A percentile compares a stretch with the other conserved stretches of the same genome.
These are phyloP conservation scores for Sebastes cheni DNA, from an alignment of 2,797 vertebrate genomes.

Conservation along the genomic window DNA sequence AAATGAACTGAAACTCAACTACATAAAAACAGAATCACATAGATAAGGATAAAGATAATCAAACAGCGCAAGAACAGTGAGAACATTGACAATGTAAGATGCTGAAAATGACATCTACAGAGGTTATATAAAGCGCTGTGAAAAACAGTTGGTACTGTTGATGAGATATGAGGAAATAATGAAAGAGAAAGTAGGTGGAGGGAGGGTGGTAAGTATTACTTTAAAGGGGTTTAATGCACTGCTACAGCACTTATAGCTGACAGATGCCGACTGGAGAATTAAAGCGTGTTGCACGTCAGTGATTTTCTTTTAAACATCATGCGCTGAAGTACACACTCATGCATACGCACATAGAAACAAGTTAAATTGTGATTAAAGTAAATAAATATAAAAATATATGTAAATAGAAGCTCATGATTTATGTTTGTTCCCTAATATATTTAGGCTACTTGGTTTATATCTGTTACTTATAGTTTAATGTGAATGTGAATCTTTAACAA, in stretches of 20 bases:
- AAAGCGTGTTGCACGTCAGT: slow-evolving; percentile 10
- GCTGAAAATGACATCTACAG: background rate
- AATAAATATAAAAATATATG: background rate
- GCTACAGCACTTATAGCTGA: slow-evolving; percentile 41
- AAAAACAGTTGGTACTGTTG: slow-evolving; percentile 3
- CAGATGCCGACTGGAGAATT: slow-evolving; percentile 60
- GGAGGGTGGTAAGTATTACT: slow-evolving; percentile 19
- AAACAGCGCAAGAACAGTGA: slow-evolving; percentile 8
- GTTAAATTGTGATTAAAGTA: background rate
- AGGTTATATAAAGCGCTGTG: slow-evolving; percentile 19
- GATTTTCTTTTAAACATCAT: slow-evolving; percentile 18
- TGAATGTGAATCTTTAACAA: background rate
- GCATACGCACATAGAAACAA: background rate
- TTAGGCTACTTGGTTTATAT: background rate
- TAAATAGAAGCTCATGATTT: background rate
- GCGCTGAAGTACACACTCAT: background rate
- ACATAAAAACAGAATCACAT: background rate
- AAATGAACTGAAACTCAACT: background rate
- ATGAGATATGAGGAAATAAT: slow-evolving; percentile 15
- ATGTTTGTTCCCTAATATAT: background rate
- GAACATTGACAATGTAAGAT: background rate
- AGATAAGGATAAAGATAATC: slow-evolving; percentile 5
- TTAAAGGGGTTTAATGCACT: slow-evolving; percentile 49
- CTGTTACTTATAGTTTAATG: background rate
- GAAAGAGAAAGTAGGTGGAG: background rate